These are phyloP conservation scores for Congeria kusceri DNA, from an alignment of 2,888 invertebrate genomes.

Conservation along the genomic window DNA sequence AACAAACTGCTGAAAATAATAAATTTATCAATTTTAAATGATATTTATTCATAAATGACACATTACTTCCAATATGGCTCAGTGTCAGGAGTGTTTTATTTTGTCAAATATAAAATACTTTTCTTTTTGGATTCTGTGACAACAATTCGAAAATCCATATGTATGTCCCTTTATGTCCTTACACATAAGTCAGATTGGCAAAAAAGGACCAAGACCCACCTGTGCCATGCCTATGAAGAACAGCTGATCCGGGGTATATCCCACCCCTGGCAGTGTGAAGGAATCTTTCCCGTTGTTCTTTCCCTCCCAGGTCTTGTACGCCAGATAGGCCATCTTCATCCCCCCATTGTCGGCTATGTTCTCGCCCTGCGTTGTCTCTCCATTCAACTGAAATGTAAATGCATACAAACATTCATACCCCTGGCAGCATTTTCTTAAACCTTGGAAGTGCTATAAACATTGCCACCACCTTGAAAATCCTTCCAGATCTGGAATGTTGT, in stretches of 20 bases:
- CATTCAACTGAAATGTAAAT: constrained; percentile 88
- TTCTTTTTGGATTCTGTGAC: no score
- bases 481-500: no score
- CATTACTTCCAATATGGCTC: no score
- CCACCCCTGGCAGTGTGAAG: constrained; percentile 87
- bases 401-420: no score
- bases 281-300: constrained; percentile 85
- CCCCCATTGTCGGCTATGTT: constrained; percentile 98
- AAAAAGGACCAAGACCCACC: constrained; percentile 65
- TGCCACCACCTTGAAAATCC: no score
- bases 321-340: constrained; percentile 94
- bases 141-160: not conserved
- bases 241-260: constrained; percentile 84
- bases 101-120: not conserved
- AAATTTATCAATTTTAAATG: no score
- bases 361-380: constrained; percentile 96
- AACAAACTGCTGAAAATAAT: no score
- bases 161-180: not conserved
- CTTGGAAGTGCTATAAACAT: no score
- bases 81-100: no score
- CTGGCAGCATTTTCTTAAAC: no score
- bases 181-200: not conserved
- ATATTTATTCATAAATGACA: no score
- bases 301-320: constrained; percentile 75
- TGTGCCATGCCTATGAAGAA: constrained; percentile 88